Evolutionary conservation across 2,888 invertebrate genomes (phyloP).

Genomic region (Drosophila vallismaia): DNA sequence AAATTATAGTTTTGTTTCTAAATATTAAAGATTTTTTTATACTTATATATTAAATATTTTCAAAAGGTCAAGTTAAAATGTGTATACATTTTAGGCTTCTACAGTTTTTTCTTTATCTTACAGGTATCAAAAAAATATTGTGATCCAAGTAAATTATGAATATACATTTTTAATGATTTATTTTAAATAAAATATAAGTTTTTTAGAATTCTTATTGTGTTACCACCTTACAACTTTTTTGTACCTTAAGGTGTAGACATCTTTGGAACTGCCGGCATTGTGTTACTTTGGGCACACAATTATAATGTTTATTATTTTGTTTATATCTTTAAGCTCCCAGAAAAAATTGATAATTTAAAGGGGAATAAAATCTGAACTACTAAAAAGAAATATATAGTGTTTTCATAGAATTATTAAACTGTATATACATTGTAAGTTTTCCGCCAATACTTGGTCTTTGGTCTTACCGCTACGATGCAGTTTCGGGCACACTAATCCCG

Average conservation of each 20-base stretch:
- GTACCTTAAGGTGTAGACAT: not conserved
- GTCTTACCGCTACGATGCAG: not conserved
- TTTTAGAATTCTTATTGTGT: not conserved
- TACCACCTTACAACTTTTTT: not conserved
- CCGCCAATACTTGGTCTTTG: not conserved
- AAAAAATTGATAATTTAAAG: not conserved
- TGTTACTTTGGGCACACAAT: not conserved
- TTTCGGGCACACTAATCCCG: conserved; percentile 20
- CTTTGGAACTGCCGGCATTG: not conserved
- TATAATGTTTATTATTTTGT: not conserved
- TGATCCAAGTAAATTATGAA: no score
- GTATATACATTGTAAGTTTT: not conserved
- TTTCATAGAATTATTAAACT: not conserved
- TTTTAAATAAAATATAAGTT: not conserved
- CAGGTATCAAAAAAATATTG: no score
- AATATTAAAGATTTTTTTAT: not conserved
- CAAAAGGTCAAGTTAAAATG: no score
- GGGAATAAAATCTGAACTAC: not conserved
- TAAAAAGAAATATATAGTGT: not conserved
- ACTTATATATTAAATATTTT: not conserved
- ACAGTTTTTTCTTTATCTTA: no score
- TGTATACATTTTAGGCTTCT: no score
- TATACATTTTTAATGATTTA: no score
- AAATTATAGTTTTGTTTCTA: not conserved
- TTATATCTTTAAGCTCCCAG: not conserved